phyloP scores from a whole-genome alignment of 2,797 vertebrate species.

The Garrulus glandarius region DNA sequence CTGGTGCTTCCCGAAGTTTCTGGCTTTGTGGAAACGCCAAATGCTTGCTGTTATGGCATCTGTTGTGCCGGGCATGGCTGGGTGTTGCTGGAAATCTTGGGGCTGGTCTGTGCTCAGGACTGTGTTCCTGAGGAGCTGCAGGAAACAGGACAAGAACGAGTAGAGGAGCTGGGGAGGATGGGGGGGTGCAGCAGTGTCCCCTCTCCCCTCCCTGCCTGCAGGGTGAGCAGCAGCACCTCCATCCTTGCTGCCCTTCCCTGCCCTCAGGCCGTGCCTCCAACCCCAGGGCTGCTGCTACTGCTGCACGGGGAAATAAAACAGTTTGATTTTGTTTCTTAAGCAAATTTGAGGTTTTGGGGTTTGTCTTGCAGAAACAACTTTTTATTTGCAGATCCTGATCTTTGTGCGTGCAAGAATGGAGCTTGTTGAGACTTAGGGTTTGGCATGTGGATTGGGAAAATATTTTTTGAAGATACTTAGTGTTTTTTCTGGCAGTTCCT shows the following conservation, averaged over 20 bases:
- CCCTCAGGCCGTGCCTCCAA: not conserved
- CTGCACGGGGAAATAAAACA: constrained; percentile 27
- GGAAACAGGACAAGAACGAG: not conserved
- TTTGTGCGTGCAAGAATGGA: not conserved
- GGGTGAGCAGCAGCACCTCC: not conserved
- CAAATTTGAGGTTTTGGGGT: constrained; percentile 65
- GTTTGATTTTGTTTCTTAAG: constrained; percentile 53
- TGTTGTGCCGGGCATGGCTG: fast-evolving
- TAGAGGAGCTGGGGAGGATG: not conserved
- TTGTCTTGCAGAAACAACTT: constrained; percentile 53
- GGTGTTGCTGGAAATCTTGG: not conserved
- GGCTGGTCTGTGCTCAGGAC: not conserved
- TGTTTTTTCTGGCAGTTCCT: not conserved
- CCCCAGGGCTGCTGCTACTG: not conserved
- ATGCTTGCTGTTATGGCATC: not conserved
- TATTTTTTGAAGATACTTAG: not conserved
- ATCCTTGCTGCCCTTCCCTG: not conserved
- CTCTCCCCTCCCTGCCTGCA: fast-evolving
- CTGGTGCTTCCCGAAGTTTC: not conserved
- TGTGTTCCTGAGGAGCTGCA: not conserved
- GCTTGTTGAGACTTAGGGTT: not conserved
- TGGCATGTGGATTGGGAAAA: not conserved
- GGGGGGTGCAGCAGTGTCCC: not conserved
- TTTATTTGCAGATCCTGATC: not conserved
- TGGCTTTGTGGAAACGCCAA: not conserved